These are phyloP conservation scores for Drosophila putrida DNA, from an alignment of 2,888 invertebrate species.

Conservation along the genomic window DNA sequence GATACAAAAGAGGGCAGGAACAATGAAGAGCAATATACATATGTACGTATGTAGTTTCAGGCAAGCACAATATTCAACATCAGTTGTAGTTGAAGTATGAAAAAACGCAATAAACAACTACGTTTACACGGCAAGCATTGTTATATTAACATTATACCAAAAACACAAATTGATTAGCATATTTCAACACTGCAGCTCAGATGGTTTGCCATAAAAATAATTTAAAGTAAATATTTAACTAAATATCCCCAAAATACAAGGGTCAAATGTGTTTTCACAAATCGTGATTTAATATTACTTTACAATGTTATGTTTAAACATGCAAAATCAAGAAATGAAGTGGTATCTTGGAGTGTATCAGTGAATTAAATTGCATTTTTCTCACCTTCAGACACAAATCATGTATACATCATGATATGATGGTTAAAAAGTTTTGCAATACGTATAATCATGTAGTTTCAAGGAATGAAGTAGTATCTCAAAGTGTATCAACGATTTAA, in stretches of 20 bases:
- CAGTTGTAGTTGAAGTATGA: slow-evolving; percentile 41
- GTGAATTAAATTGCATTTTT: too few relatives aligned
- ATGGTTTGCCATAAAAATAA: slow-evolving; percentile 9
- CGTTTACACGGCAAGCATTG: slow-evolving; percentile 5
- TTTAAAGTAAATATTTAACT: slow-evolving; percentile 13
- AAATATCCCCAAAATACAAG: background rate
- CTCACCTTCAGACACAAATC: too few relatives aligned
- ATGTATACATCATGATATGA: too few relatives aligned
- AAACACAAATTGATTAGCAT: slow-evolving; percentile 13
- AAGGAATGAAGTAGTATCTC: slow-evolving; percentile 3
- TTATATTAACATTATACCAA: background rate
- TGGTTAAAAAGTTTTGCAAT: too few relatives aligned
- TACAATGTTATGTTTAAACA: background rate
- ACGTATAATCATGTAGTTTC: background rate
- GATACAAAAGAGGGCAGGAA: slow-evolving; percentile 67
- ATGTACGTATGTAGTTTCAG: slow-evolving; percentile 10
- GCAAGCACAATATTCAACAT: slow-evolving; percentile 51
- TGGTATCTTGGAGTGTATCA: background rate
- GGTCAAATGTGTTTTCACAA: slow-evolving; percentile 2
- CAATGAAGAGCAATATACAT: slow-evolving; percentile 47
- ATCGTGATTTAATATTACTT: slow-evolving; percentile 9
- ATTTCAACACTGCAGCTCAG: slow-evolving; percentile 4
- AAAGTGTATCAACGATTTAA: background rate
- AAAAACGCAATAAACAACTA: slow-evolving; percentile 32
- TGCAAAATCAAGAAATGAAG: background rate